Conservation (phyloP, 2,113 vertebrate species). For the Rhinolophus ferrumequinum region DNA sequence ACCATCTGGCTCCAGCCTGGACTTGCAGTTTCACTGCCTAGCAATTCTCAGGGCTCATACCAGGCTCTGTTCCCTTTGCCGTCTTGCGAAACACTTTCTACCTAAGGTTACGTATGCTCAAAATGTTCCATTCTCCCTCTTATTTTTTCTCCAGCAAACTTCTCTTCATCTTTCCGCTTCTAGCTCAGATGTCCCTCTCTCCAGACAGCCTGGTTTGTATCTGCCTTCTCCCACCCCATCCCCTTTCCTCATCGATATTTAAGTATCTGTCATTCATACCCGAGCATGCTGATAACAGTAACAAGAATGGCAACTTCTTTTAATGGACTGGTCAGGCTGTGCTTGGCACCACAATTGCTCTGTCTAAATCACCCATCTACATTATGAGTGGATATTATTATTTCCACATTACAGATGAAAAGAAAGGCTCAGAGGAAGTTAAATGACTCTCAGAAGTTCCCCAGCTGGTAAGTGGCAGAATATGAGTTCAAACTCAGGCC, state of each 20-base stretch:
- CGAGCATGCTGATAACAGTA: neutral
- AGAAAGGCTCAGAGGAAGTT: neutral
- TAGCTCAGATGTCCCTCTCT: neutral
- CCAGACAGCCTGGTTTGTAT: neutral
- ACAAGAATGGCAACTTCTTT: neutral
- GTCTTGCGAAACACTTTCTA: neutral
- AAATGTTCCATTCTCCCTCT: neutral
- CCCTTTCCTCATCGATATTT: neutral
- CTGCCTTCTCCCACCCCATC: fast-evolving
- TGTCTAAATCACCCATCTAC: neutral
- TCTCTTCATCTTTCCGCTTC: neutral
- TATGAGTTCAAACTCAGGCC: neutral
- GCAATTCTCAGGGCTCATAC: neutral
- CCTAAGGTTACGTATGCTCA: neutral
- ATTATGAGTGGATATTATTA: neutral
- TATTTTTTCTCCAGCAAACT: neutral
- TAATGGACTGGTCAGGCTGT: neutral
- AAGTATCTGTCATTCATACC: neutral
- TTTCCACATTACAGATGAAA: neutral
- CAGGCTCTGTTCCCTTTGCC: neutral
- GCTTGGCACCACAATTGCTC: neutral
- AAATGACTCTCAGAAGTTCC: neutral
- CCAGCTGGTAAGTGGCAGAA: neutral
- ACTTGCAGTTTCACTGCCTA: neutral
- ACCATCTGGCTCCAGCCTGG: neutral